Evolutionary conservation across 2,113 vertebrate species (phyloP).

Genomic region (Malurus alboscapulatus): DNA sequence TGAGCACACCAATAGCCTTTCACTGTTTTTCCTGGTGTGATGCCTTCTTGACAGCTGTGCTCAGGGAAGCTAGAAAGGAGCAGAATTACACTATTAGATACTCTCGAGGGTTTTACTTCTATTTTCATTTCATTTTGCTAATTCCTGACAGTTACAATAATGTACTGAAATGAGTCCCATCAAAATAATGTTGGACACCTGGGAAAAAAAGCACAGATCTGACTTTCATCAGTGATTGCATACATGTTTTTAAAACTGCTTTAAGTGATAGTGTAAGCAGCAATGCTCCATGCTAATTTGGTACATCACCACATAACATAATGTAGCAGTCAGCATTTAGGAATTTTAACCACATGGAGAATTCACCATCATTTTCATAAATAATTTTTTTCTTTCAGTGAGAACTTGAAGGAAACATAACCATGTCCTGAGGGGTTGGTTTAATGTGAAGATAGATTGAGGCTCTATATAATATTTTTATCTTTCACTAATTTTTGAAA

Average conservation of each 20-base stretch:
- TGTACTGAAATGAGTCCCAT: neutral
- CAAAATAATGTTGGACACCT: constrained; percentile 6
- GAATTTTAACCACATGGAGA: neutral
- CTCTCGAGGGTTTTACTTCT: neutral
- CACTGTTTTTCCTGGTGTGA: neutral
- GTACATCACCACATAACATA: fast-evolving
- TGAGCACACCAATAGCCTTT: neutral
- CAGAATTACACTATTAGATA: neutral
- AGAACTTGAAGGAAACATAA: neutral
- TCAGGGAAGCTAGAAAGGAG: constrained; percentile 24
- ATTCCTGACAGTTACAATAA: constrained; percentile 28
- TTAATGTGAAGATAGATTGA: neutral
- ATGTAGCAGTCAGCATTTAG: neutral
- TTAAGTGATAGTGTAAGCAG: neutral
- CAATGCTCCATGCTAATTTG: neutral
- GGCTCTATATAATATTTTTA: neutral
- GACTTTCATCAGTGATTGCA: neutral
- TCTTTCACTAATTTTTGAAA: neutral
- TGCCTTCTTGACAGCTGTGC: neutral
- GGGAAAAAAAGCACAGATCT: neutral
- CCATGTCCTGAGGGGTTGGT: neutral
- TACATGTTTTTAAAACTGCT: neutral
- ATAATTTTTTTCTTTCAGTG: neutral
- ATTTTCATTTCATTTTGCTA: constrained; percentile 38
- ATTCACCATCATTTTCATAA: neutral